A percentile compares a stretch with the other conserved stretches of the same genome.
phyloP scores from a whole-genome alignment of 2,113 vertebrate genomes.

The Gymnorhina tibicen region DNA sequence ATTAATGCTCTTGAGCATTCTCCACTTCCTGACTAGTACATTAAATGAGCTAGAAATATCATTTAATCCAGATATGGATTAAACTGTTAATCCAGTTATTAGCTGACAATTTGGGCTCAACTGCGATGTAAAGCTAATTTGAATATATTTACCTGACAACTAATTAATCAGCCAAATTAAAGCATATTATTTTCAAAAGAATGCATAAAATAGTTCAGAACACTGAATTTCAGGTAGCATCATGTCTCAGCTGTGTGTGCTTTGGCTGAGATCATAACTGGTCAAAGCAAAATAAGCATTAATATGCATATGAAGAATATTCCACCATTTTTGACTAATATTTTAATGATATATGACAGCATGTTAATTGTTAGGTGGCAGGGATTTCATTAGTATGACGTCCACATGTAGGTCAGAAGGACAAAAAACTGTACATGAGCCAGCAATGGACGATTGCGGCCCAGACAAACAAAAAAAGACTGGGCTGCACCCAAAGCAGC shows the following conservation, averaged over 20 bases:
- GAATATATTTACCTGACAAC: background rate
- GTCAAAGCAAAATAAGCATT: background rate
- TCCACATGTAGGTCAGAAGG: background rate
- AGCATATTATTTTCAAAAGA: background rate
- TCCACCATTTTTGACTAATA: background rate
- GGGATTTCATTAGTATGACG: background rate
- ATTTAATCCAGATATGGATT: background rate
- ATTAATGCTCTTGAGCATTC: background rate
- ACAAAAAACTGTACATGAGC: background rate
- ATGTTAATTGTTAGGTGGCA: background rate
- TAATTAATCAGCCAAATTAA: background rate
- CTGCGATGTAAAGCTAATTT: background rate
- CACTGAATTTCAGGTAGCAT: background rate
- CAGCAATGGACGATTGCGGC: rapidly evolving
- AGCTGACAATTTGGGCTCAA: background rate
- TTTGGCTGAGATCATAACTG: background rate
- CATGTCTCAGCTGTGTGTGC: background rate
- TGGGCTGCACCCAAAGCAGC: background rate
- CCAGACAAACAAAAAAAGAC: background rate
- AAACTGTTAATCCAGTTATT: background rate
- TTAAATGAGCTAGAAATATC: background rate
- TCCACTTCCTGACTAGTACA: background rate
- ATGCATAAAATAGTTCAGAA: background rate
- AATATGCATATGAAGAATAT: background rate
- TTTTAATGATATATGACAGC: background rate